phyloP scores from a whole-genome alignment of 1,140 invertebrate genomes.

The Lethrus apterus region DNA sequence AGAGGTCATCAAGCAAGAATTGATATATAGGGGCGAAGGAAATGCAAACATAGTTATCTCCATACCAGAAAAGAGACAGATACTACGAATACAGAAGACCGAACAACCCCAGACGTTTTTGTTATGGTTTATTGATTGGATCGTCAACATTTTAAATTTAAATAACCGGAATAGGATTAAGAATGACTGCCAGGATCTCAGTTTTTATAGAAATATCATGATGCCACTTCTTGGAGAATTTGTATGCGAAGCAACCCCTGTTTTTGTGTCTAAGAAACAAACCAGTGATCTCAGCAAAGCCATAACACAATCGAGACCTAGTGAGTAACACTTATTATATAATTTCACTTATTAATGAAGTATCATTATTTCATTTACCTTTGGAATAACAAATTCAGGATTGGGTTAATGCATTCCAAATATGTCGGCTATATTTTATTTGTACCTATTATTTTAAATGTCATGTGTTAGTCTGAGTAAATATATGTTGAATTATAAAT shows the following conservation, averaged over 20 bases:
- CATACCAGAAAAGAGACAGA: slow-evolving; percentile 25
- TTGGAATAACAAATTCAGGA: too few relatives aligned
- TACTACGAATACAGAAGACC: slow-evolving; percentile 32
- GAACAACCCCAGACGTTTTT: slow-evolving; percentile 28
- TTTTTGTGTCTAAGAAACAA: slow-evolving; percentile 7
- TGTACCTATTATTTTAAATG: too few relatives aligned
- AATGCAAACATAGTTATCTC: slow-evolving; percentile 34
- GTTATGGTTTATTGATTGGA: slow-evolving; percentile 27
- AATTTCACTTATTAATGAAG: not conserved
- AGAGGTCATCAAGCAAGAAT: slow-evolving; percentile 19
- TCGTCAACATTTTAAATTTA: slow-evolving; percentile 27
- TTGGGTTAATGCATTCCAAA: too few relatives aligned
- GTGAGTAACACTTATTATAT: slow-evolving; percentile 2
- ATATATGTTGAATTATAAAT: too few relatives aligned
- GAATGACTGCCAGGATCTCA: slow-evolving; percentile 29
- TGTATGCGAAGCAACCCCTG: slow-evolving; percentile 15
- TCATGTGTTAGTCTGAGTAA: too few relatives aligned
- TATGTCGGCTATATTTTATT: too few relatives aligned
- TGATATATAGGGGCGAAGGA: slow-evolving; percentile 35
- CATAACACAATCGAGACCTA: slow-evolving; percentile 8
- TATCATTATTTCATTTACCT: too few relatives aligned
- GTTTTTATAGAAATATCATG: slow-evolving; percentile 33
- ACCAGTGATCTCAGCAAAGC: slow-evolving; percentile 9
- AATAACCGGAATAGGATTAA: slow-evolving; percentile 21
- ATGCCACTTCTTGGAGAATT: slow-evolving; percentile 28